These are phyloP conservation scores for Andricus curvator DNA, from an alignment of 2,888 invertebrate species.

Conservation along the genomic window DNA sequence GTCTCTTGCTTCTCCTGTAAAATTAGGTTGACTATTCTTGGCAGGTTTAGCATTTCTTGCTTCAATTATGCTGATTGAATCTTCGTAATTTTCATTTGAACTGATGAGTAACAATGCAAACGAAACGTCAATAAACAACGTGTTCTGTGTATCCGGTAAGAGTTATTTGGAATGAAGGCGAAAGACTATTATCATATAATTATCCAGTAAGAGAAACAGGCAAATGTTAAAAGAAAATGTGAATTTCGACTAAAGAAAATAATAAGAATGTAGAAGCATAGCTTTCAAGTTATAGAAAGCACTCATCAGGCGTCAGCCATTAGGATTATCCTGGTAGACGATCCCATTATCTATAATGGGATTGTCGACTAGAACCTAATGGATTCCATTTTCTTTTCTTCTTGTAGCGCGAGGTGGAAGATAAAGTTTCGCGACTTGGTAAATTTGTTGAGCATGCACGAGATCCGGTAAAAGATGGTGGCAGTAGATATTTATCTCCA, in stretches of 20 bases:
- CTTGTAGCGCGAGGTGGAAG: constrained; percentile 19
- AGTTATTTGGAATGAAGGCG: too few species aligned
- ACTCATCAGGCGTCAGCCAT: constrained; percentile 43
- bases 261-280: constrained; percentile 18
- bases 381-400: constrained; percentile 42
- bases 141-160: not conserved
- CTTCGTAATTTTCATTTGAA: not conserved
- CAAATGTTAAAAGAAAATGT: not conserved
- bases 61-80: not conserved
- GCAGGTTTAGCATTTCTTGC: too few species aligned
- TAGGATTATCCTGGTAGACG: constrained; percentile 51
- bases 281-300: constrained; percentile 16
- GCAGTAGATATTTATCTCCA: not conserved
- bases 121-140: not conserved
- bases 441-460: constrained; percentile 31
- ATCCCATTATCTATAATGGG: constrained; percentile 56
- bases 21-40: too few species aligned
- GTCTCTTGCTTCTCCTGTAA: too few species aligned
- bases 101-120: not conserved
- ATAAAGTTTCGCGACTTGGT: constrained; percentile 31
- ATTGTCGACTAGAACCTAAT: constrained; percentile 48
- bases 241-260: not conserved
- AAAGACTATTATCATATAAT: not conserved
- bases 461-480: constrained; percentile 15
- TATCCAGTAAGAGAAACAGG: not conserved